Evolutionary conservation across 1,140 invertebrate genomes (phyloP).

Genomic region (Drosophila tropicalis): DNA sequence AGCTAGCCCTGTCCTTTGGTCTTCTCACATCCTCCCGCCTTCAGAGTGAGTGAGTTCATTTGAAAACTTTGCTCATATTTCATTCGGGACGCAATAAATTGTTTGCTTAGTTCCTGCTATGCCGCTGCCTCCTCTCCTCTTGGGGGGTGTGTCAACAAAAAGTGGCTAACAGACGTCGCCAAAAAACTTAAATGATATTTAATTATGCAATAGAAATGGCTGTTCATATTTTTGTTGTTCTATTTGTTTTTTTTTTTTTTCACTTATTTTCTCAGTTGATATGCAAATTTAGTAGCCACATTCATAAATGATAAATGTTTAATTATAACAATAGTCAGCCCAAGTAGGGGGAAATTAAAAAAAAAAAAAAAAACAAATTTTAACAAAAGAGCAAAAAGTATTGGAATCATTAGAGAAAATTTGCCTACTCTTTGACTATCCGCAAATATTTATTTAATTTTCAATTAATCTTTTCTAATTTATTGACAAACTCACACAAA

Average conservation of each 20-base stretch:
- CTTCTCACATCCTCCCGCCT: conserved; percentile 18
- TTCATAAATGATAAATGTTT: conserved; percentile 57
- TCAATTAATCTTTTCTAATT: conserved; percentile 78
- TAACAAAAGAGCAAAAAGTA: not conserved
- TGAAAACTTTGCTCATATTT: conserved; percentile 75
- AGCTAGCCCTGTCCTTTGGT: conserved; percentile 32
- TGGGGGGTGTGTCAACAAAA: not conserved
- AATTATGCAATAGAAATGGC: conserved; percentile 49
- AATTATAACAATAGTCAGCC: conserved; percentile 31
- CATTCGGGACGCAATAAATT: conserved; percentile 67
- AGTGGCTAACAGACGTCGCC: not conserved
- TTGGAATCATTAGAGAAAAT: not conserved
- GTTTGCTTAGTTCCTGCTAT: conserved; percentile 23
- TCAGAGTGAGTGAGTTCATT: conserved; percentile 62
- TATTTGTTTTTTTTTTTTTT: conserved; percentile 17
- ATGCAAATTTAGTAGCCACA: not conserved
- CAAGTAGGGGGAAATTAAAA: conserved; percentile 22
- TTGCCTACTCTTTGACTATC: not conserved
- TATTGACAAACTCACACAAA: conserved; percentile 64
- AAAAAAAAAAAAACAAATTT: not conserved
- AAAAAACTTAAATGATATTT: conserved; percentile 66
- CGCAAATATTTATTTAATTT: conserved; percentile 55
- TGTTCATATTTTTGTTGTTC: conserved; percentile 8
- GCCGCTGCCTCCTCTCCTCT: not conserved
- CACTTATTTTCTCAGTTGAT: conserved; percentile 8